Conservation (phyloP, 2,888 invertebrate genomes). For the Kryphioiulus occultus region DNA sequence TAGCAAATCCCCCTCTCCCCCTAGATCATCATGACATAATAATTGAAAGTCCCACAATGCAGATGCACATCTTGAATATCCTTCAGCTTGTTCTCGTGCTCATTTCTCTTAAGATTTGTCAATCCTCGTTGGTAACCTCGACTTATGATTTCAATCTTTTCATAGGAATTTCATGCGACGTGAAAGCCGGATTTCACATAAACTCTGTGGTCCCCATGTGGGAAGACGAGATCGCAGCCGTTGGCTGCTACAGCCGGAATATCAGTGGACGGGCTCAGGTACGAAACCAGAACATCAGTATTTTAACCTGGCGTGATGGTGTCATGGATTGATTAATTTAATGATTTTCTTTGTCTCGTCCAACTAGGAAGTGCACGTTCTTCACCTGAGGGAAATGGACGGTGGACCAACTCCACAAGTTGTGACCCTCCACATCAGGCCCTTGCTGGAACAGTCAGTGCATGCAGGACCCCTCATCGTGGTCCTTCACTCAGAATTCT, state of each 20-base stretch:
- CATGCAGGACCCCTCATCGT: conserved; percentile 52
- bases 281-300: not conserved
- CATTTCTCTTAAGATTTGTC: too few species aligned
- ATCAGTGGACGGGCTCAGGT: conserved; percentile 51
- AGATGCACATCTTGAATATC: not conserved
- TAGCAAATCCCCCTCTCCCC: too few species aligned
- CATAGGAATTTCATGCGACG: conserved; percentile 37
- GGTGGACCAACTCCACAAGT: conserved; percentile 47
- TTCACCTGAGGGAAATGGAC: conserved; percentile 52
- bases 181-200: conserved; percentile 51
- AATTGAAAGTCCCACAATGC: too few species aligned
- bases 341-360: not conserved
- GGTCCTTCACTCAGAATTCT: conserved; percentile 53
- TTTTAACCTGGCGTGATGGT: not conserved
- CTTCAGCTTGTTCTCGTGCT: too few species aligned
- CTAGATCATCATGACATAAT: too few species aligned
- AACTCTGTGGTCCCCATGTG: conserved; percentile 51
- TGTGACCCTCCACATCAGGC: conserved; percentile 53
- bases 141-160: too few species aligned
- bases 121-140: too few species aligned
- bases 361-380: conserved; percentile 53
- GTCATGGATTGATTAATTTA: not conserved
- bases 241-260: conserved; percentile 52
- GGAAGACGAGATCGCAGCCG: conserved; percentile 51
- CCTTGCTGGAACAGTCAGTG: conserved; percentile 49